Base-by-base conservation (phyloP, 1,140 invertebrate genomes). In the Diabrotica virgifera region DNA sequence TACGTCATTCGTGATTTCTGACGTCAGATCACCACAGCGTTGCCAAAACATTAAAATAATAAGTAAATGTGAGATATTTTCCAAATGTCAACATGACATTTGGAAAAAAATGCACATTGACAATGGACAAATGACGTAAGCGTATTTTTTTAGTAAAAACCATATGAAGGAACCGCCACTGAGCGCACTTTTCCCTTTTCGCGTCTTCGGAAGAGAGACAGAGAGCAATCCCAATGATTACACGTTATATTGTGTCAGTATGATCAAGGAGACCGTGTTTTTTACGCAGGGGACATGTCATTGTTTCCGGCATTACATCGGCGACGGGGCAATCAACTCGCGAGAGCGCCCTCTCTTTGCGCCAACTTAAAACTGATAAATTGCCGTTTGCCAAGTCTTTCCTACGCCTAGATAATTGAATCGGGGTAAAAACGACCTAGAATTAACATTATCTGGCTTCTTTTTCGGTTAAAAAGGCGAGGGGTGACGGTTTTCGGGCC, bases 221-320 rank as follows among this genome's bases (percentile, higher is more conserved):
- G 11, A 62, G 66, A 62, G 66, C 68, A 74, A 74, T 74, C 70
- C 64, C 64, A 63, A 66, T 73, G 73, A 74, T 73, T 74, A 70
- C 71, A 71, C 65, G 72, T 73, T 73, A 72, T 70, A 71, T 72
- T 71, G 71, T 70, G 69, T 69, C 72, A 66, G 65, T 73, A 69
- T 72, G 70, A 73, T 74, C 73, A 68, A 70, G 70, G 56, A 68
- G 68, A 59, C 54, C 71, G 67, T 65, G 69, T 72, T 72, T 74
- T 74, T 74, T 74, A 73, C 72, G 66, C 71, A 36, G 51, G 70
- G 70, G 71, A 74, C 61, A 62, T 63, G 64, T 63, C 62, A 71
- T 72, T 72, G 71, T 72, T 72, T 72, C 69, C 71, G 61, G 58
- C 53, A 67, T 65, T 61, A 40, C 36, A 50, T 63, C 38, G 40